Conservation (phyloP, 2,113 vertebrate species). For the Heptranchias perlo region DNA sequence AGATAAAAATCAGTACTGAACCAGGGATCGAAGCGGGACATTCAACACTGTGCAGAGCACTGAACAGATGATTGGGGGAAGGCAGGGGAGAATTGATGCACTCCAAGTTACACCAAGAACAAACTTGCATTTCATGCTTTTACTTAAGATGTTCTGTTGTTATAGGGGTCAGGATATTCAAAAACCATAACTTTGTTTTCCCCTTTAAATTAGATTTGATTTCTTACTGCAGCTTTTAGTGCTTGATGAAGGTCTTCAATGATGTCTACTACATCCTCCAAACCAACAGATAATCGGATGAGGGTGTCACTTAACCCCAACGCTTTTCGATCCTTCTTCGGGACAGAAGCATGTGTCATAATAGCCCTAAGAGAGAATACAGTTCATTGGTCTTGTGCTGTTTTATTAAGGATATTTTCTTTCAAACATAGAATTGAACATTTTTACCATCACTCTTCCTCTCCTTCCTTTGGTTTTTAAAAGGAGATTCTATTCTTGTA, state of each 20-base stretch:
- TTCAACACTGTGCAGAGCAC: too few species aligned
- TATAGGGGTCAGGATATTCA: not conserved
- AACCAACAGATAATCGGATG: conserved; percentile 79
- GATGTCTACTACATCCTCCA: conserved; percentile 78
- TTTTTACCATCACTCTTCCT: not conserved
- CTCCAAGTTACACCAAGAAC: not conserved
- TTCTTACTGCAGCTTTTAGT: conserved; percentile 71
- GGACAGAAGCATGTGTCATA: conserved; percentile 85
- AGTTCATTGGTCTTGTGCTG: not conserved
- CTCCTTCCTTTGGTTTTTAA: not conserved
- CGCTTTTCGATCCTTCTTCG: conserved; percentile 59
- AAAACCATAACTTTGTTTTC: not conserved
- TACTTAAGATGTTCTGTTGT: not conserved
- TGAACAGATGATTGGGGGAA: not conserved
- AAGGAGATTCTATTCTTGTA: not conserved
- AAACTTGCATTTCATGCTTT: not conserved
- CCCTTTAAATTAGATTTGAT: not conserved
- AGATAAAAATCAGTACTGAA: too few species aligned
- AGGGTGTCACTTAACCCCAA: conserved; percentile 82
- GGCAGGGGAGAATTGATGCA: not conserved
- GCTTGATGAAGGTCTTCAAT: conserved; percentile 77
- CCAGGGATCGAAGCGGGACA: too few species aligned
- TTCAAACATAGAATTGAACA: not conserved
- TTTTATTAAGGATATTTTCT: not conserved
- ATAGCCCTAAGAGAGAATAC: conserved; percentile 61